Evolutionary conservation across 2,797 vertebrate species (phyloP), one percentile per base, ranked within the genome.

Genomic region (Lagorchestes hirsutus): DNA sequence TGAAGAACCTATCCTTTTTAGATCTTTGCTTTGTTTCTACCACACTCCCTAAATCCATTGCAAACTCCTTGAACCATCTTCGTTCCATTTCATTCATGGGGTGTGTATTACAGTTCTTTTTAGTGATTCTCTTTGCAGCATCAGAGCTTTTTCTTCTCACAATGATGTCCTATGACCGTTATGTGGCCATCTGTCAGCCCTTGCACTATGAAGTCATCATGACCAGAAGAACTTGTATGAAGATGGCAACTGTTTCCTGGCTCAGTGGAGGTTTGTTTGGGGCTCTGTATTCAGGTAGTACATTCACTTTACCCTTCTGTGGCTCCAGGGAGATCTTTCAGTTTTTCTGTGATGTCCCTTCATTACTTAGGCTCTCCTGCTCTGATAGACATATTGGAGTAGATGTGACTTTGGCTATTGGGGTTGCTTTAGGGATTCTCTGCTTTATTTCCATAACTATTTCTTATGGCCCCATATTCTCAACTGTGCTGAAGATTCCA

Each of bases 121-220:
- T 97, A 58, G 97, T 97, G 54, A 54, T 97, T 95, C 58, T 95
- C 55, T 93, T 98, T 92, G 97, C 95, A 13, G 97, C 96, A 3
- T 97, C 96, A 13, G 98, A 97, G 95, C 91, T 97, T 11, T 94
- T 96, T 31, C 95, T 98, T 27, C 97, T 98, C 29, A 97, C 97
- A 8, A 91, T 98, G 34, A 97, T 98, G 97, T 97, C 98, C 90
- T 98, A 97, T 90, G 98, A 98, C 59, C 95, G 97, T 1, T 98
- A 97, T 14, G n/a, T 95, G 4, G 97, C 97, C 31, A 96, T 98
- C 56, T 98, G 98, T 93, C 90, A 56, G 1, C 97, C 98, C 24
- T 93, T 98, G 24, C 95, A 94, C 0, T 98, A 98, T 93, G 95
- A 94, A 59, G 29, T 91, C 29, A 55, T 98, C 29, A 98, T 98